A percentile compares a stretch with the other conserved stretches of the same genome.
Conservation (phyloP, 2,888 invertebrate species). For the Doris montereyensis region DNA sequence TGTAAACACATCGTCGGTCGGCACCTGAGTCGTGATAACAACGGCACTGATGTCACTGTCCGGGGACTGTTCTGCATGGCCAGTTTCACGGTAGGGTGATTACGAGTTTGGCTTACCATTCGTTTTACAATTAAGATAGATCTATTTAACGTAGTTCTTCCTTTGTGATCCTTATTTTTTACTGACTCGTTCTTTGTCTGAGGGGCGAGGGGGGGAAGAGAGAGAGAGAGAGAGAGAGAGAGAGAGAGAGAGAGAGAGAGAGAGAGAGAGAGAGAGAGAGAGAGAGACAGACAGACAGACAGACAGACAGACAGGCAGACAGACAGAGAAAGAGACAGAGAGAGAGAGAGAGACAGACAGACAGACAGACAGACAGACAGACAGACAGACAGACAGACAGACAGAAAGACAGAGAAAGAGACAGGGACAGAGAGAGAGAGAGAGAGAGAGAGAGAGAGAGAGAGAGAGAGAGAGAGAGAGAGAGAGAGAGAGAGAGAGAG, state of each 20-base stretch:
- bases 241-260: conserved; percentile 9
- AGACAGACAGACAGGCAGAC: neutral
- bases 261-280: neutral
- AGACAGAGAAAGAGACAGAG: conserved; percentile 11
- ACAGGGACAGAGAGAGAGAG: conserved; percentile 7
- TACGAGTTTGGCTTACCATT: no score
- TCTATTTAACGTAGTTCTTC: no score
- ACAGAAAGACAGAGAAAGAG: neutral
- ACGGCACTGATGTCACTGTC: neutral
- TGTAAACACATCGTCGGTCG: no score
- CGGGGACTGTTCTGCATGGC: neutral
- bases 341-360: conserved; percentile 24
- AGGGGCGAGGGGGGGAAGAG: neutral
- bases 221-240: neutral
- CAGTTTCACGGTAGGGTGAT: neutral
- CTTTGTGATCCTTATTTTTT: no score
- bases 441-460: neutral
- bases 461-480: neutral
- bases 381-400: conserved; percentile 23
- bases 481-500: neutral
- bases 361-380: conserved; percentile 9
- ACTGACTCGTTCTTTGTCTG: no score
- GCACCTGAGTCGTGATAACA: neutral
- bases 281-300: neutral
- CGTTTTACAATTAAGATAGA: no score